Percentiles rank a stretch among this genome's conserved stretches.
phyloP scores from a whole-genome alignment of 2,888 invertebrate species.

The Patella pellucida region DNA sequence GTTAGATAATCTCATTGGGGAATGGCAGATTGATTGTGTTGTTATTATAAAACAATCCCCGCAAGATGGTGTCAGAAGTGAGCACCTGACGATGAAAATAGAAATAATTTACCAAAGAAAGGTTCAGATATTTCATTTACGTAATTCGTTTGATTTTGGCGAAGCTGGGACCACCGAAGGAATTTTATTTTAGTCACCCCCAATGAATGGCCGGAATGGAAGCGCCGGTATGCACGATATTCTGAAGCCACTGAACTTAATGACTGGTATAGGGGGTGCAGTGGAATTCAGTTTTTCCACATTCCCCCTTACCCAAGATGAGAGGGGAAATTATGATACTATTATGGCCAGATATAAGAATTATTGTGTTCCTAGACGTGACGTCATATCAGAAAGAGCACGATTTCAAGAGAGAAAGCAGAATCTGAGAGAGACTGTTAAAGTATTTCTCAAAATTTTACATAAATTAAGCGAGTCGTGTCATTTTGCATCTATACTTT shows the following conservation, averaged over 20 bases:
- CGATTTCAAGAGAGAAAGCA: neutral
- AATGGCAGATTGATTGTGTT: no score
- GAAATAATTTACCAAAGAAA: neutral
- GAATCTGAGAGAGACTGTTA: neutral
- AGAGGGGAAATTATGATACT: neutral
- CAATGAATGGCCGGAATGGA: neutral
- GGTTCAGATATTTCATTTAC: neutral
- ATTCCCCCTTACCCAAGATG: neutral
- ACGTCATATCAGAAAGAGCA: no score
- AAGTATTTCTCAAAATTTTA: no score
- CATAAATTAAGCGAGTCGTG: neutral
- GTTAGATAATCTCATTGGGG: no score
- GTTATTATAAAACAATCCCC: neutral
- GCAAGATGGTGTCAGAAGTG: constrained; percentile 1
- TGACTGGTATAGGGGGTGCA: neutral
- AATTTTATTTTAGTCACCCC: neutral
- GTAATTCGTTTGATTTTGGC: no score
- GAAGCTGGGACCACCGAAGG: neutral
- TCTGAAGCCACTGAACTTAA: neutral
- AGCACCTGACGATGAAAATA: neutral
- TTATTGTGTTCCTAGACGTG: neutral
- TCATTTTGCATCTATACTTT: no score
- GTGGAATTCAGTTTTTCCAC: neutral
- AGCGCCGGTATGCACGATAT: no score
- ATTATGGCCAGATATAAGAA: neutral